Conservation (phyloP, 2,888 invertebrate species). For the Chymomyza caudatula region DNA sequence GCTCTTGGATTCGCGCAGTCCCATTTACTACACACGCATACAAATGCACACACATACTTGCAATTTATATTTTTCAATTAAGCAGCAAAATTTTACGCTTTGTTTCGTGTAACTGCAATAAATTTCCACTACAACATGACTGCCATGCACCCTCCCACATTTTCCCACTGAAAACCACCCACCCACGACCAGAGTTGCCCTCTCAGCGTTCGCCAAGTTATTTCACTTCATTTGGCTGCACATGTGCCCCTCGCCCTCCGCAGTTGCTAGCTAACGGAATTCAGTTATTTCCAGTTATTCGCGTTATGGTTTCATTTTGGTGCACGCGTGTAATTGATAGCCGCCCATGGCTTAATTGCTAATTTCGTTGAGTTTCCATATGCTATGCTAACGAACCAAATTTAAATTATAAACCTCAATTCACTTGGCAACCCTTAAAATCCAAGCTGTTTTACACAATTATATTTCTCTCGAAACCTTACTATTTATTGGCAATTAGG, state of each 20-base stretch:
- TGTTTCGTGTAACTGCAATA: slow-evolving; percentile 66
- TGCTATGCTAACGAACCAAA: background rate
- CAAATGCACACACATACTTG: slow-evolving; percentile 38
- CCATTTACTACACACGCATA: slow-evolving; percentile 8
- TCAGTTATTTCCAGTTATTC: slow-evolving; percentile 21
- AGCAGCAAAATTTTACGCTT: slow-evolving; percentile 64
- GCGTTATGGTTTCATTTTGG: slow-evolving; percentile 65
- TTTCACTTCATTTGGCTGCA: slow-evolving; percentile 64
- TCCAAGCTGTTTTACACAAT: background rate
- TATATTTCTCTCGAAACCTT: background rate
- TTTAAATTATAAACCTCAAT: slow-evolving; percentile 6
- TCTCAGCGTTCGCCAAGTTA: slow-evolving; percentile 2
- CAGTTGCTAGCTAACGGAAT: slow-evolving; percentile 12
- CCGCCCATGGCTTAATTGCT: slow-evolving; percentile 62
- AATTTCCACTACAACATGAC: slow-evolving; percentile 56
- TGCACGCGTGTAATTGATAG: slow-evolving; percentile 66
- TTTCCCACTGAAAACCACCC: background rate
- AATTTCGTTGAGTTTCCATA: slow-evolving; percentile 36
- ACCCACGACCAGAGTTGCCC: background rate
- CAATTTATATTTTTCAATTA: slow-evolving; percentile 75
- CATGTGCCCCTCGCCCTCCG: slow-evolving; percentile 17
- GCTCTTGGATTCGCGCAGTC: slow-evolving; percentile 42
- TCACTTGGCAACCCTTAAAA: slow-evolving; percentile 15
- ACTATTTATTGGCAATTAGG: background rate
- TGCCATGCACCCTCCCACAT: background rate